Base-by-base conservation (phyloP, 2,113 vertebrate genomes). In the Gallinago paraguaiae region DNA sequence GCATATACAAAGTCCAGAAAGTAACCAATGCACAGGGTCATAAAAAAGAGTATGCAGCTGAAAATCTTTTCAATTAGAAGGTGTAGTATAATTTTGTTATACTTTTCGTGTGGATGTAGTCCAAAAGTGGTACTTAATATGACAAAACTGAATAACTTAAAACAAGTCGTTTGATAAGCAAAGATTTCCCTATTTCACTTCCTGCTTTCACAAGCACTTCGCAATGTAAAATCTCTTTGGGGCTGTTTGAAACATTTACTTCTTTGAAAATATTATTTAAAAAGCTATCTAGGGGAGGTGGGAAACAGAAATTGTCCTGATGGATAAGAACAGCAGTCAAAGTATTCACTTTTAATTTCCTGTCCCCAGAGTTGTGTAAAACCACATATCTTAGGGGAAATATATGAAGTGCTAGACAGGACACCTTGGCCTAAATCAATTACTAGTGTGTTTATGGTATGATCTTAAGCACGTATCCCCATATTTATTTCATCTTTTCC, bases 101-200 rank as follows among this genome's bases (percentile, higher is more conserved):
- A 48, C 18, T 74, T 91, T 10, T 33, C 10, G 5, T 13, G 8
- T 59, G 51, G 43, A 39, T 87, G 6, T 54, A 63, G 56, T 72
- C 81, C 51, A 51, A 45, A 90, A 93, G 19, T 22, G 17, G 31
- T 67, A 46, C 30, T 89, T 85, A 57, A 50, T 79, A 53, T 61
- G 46, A 43, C 63, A 72, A 79, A 92, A 86, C 10, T 57, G 33
- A 68, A 9, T 46, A 78, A 37, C 22, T 60, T 74, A 54, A 90
- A 95, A 31, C n/a, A 74, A 88, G 46, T 59, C 37, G 27, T 50
- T 75, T 71, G 30, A 94, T 76, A 70, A 86, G 35, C 59, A 77
- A 92, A 72, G 27, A 56, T 86, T 96, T 95, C 63, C 31, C 23
- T 79, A 13, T 96, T 95, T 80, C 30, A 53, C 51, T 88, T 93